Base-by-base conservation (phyloP, 2,797 vertebrate genomes). In the Leuciscus waleckii region DNA sequence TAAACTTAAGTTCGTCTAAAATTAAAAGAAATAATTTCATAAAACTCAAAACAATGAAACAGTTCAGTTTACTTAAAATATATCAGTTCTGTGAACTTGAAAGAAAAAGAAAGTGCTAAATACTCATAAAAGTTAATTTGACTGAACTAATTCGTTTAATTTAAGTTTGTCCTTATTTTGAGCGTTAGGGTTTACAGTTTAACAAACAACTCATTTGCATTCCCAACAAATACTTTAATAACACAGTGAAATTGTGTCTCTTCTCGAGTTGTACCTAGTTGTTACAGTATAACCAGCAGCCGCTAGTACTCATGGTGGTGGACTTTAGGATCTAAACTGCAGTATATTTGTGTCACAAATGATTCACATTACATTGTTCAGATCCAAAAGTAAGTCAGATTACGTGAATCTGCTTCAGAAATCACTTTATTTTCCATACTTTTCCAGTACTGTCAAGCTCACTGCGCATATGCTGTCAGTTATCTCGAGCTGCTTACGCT, bases 381-480 rank as follows among this genome's bases (percentile, higher is more conserved):
- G 23, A 78, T 63, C 26, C 46, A 6, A 74, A 29, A 51, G 10
- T 32, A 23, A 41, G 29, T 76, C 74, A 76, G 49, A 37, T n/a
- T 76, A 54, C 26, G 23, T 9, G 75, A 77, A 35, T n/a, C 21
- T 56, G 32, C 46, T 75, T 23, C 29, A 76, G 43, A 61, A 78
- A 41, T 17, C 58, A 21, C 16, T 61, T 63, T 32, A 79, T 49
- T 67, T 49, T n/a, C 26, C 61, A 51, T 4, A 8, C 2, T 16
- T 41, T 26, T 32, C 3, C 32, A 80, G 41, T 2, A 13, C 14
- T 39, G 32, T 81, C 65, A 54, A 54, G 65, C 46, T 51, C 79
- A 19, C 13, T 7, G 43, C 5, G 2, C 17, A 35, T 21, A 23
- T 68, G 46, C 79, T 39, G 79, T 39, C 46, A 23, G 21, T 14